Evolutionary conservation across 1,140 invertebrate species (phyloP), one percentile per base, ranked within the genome.

Genomic region (Hylyphantes graminicola): DNA sequence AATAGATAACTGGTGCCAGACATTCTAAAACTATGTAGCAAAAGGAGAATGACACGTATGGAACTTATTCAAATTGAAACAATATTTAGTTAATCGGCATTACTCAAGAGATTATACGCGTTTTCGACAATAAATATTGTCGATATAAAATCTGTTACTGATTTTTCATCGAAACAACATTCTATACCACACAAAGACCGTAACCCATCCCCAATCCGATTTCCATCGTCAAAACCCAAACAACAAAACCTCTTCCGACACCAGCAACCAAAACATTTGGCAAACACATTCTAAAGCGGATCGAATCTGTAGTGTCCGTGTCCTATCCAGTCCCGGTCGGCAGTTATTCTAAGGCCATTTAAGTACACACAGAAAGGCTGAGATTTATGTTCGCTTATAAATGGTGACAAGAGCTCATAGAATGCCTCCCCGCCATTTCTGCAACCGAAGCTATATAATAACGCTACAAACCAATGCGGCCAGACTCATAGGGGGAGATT

Each of bases 301-400:
- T 78, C 76, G 51, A 78, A 78, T 78, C 50, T 78, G 35, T 65
- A 78, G 76, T 35, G 63, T 6, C 61, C 76, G 76, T 78, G 76
- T 55, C 76, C 7, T 78, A 78, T 78, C 76, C 76, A 78, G 61
- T 78, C 76, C 35, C 74, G 21, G 5, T 19, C 11, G 12, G 63
- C 57, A 78, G 76, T 67, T 67, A 78, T 78, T 78, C 76, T 67
- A 78, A 67, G 63, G 76, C 76, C 76, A 78, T 78, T 78, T 78
- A 78, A 64, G 48, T 63, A 53, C 51, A 17, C 54, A n/a, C 55
- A 61, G 50, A 53, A 35, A 50, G 12, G 9, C 74, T 21, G 35
- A 21, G 35, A 35, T 48, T 15, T n/a, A 50, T 9, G 17, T 11
- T 35, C 17, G 55, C 17, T 63, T 51, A 50, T 12, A 59, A 59